Evolutionary conservation across 1,140 invertebrate species (phyloP).

Genomic region (Brachionus asplanchnoidis): DNA sequence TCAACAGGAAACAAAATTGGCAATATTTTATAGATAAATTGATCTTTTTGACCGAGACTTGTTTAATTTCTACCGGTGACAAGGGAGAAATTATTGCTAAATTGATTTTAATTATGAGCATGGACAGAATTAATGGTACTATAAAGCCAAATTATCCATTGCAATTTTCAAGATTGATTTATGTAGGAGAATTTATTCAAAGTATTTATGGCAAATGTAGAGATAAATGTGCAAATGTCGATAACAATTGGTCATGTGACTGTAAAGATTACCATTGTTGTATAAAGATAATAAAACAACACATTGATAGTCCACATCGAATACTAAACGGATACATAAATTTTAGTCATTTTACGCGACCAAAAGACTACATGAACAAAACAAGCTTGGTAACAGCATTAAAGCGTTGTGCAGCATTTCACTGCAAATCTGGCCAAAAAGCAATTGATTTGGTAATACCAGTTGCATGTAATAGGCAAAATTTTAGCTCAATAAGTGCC

Average conservation of each 20-base stretch:
- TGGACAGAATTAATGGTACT: background rate
- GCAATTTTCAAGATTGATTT: background rate
- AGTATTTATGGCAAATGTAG: background rate
- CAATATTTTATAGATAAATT: background rate
- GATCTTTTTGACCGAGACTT: background rate
- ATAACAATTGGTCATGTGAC: background rate
- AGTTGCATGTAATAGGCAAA: too few species aligned
- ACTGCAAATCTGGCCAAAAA: too few species aligned
- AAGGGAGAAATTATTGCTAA: background rate
- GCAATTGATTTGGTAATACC: too few species aligned
- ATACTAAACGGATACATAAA: background rate
- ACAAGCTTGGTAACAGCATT: background rate
- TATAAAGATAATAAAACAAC: too few species aligned
- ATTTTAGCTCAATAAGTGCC: too few species aligned
- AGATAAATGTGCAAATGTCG: background rate
- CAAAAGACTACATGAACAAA: background rate
- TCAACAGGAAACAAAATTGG: too few species aligned
- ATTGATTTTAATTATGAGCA: background rate
- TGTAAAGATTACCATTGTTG: too few species aligned
- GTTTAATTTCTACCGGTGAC: background rate
- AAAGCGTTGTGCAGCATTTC: background rate
- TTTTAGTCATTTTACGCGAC: background rate
- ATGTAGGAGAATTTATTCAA: background rate
- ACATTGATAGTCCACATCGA: background rate
- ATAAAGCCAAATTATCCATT: background rate